Percentiles rank a stretch among this genome's conserved stretches.
phyloP scores from a whole-genome alignment of 2,888 invertebrate species.

The Heliconius sara region DNA sequence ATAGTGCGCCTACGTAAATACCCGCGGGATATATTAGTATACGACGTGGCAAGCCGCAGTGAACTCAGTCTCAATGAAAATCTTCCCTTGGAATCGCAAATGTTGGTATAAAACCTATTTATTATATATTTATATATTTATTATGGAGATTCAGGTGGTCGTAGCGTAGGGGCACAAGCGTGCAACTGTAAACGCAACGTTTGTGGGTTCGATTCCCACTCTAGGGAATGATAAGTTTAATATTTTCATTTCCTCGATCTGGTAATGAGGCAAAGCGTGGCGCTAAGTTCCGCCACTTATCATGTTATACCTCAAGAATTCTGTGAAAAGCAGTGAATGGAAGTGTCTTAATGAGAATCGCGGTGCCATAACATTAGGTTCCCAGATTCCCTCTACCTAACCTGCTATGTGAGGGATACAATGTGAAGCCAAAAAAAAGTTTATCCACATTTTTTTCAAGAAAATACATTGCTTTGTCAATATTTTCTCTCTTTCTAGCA shows the following conservation, averaged over 20 bases:
- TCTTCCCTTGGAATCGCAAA: background rate
- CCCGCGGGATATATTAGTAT: conserved; percentile 54
- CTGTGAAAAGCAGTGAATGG: no score
- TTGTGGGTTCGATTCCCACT: no score
- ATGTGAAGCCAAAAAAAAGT: background rate
- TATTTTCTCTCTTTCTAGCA: background rate
- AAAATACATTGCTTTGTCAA: background rate
- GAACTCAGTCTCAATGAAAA: conserved; percentile 42
- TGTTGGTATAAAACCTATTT: background rate
- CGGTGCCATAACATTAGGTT: no score
- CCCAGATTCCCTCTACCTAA: background rate
- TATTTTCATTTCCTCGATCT: no score
- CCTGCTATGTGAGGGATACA: background rate
- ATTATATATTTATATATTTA: no score
- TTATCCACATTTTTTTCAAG: background rate
- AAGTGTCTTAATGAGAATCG: no score
- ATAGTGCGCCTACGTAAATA: conserved; percentile 62
- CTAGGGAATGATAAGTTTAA: no score
- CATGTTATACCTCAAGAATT: background rate
- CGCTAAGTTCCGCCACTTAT: background rate
- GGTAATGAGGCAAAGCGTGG: no score
- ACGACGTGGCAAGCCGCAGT: conserved; percentile 68
- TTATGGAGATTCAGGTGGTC: no score
- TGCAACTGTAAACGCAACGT: no score
- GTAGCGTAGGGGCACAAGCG: no score